These are phyloP conservation scores for Nannobrachium achirus DNA, from an alignment of 2,113 vertebrate genomes.

Conservation along the genomic window DNA sequence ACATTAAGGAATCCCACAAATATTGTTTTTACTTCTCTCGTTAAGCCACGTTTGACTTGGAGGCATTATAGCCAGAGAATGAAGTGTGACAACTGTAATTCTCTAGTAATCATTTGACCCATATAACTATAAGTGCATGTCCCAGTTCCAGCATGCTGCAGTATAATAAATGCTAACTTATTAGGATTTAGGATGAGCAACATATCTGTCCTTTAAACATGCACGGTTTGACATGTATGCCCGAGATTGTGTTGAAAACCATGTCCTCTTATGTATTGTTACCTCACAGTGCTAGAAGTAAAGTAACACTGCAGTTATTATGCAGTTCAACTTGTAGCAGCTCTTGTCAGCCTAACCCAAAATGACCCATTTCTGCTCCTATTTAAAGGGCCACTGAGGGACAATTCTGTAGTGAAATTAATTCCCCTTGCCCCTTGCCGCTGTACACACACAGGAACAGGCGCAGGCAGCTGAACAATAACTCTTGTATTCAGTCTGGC, in stretches of 20 bases:
- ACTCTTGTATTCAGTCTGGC: background rate
- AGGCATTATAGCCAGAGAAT: background rate
- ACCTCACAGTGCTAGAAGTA: background rate
- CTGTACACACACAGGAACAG: slow-evolving; percentile 17
- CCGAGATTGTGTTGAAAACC: background rate
- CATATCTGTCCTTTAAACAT: background rate
- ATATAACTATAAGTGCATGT: slow-evolving; percentile 47
- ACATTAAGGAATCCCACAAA: too few relatives aligned
- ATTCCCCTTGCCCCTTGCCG: slow-evolving; percentile 38
- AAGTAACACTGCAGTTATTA: background rate
- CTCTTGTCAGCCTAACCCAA: slow-evolving; percentile 29
- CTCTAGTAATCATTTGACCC: slow-evolving; percentile 55
- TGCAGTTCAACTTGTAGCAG: too few relatives aligned
- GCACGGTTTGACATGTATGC: background rate
- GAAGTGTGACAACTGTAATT: background rate
- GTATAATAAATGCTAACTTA: slow-evolving; percentile 1
- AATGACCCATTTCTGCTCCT: slow-evolving; percentile 72
- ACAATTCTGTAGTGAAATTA: slow-evolving; percentile 41
- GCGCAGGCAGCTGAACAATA: slow-evolving; percentile 41
- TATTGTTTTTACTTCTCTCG: background rate
- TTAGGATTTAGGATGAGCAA: background rate
- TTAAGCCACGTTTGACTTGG: background rate
- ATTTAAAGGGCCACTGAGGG: slow-evolving; percentile 67
- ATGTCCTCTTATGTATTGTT: background rate
- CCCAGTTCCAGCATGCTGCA: slow-evolving; percentile 49